Evolutionary conservation across 92 coral and sea anemone species (phyloP).

Genomic region (Isaurus tuberculatus): DNA sequence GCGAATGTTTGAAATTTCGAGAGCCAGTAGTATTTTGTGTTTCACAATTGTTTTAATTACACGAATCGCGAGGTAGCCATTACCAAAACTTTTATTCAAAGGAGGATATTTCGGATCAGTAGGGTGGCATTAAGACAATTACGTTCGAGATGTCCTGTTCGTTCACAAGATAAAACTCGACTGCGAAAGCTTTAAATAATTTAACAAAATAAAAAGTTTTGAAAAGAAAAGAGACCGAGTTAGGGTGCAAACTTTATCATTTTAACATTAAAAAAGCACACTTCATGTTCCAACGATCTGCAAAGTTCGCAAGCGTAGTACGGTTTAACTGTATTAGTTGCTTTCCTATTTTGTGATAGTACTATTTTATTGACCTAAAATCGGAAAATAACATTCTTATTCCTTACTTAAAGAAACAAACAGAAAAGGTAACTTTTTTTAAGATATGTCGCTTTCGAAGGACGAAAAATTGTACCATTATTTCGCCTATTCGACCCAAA

Average conservation of each 20-base stretch:
- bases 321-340: too few species aligned
- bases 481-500: neutral
- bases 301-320: too few species aligned
- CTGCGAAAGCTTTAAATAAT: constrained; percentile 30
- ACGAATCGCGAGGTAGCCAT: constrained; percentile 49
- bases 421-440: neutral
- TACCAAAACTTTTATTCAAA: constrained; percentile 41
- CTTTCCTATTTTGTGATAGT: too few species aligned
- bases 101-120: constrained; percentile 25
- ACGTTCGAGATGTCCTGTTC: neutral
- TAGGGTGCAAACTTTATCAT: constrained; percentile 30
- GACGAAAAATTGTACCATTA: neutral
- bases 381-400: neutral
- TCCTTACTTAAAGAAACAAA: neutral
- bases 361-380: neutral
- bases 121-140: constrained; percentile 46
- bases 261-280: neutral
- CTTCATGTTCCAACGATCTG: neutral
- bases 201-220: constrained; percentile 14
- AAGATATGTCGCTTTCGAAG: constrained; percentile 10
- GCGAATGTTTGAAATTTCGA: constrained; percentile 19
- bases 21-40: constrained; percentile 43
- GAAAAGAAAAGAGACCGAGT: neutral
- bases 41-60: constrained; percentile 43
- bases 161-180: constrained; percentile 20